Base-by-base conservation (phyloP, 64 coral and sea anemone species). In the Stylophora pistillata region DNA sequence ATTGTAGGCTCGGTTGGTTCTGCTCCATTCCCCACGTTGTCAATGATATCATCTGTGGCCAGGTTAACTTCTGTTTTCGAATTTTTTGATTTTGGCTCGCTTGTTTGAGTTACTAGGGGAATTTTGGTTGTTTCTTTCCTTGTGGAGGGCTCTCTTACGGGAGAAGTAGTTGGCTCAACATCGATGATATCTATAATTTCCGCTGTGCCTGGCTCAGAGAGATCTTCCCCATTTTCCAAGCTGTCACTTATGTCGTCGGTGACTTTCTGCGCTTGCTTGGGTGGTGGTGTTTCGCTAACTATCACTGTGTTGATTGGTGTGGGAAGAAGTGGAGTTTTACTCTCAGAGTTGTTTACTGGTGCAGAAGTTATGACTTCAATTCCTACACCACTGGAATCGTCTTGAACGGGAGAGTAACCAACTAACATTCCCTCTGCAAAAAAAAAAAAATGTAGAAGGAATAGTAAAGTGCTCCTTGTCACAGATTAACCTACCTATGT, bases 401-500 rank as follows among this genome's bases (percentile, higher is more conserved):
- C 80, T 84, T 65, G 60, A 13, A 62, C 18, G n/a, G 80, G 80
- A 53, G 61, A 37, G 17, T 41, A 70, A 6, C 80, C 80, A 84
- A 84, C 41, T 69, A 84, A 52, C 80, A 84, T 84, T 14, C 62
- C 80, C 13, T 84, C 80, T 84, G 59, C 26, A 9, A 5, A 53
- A 26, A 5, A 66, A 68, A 52, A 37, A 2, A 32, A 82, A 2
- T 11, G 21, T 23, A 82, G 60, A 64, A n/a, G 18, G 4, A 25
- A 6, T 47, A 47, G 37, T 47, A 9, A 17, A 66, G 63, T 66
- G 37, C 3, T 47, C 37, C 7, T 7, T 47, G 37, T 7, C 37
- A 47, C 37, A 0, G 3, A 47, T 47, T 3, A 47, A 47, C 37
- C 37, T 3, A 47, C 37, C 7, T 3, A 47, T 47, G 37, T 47